These are phyloP conservation scores for Pterocles burchelli DNA, from an alignment of 2,113 vertebrate species.

Conservation along the genomic window DNA sequence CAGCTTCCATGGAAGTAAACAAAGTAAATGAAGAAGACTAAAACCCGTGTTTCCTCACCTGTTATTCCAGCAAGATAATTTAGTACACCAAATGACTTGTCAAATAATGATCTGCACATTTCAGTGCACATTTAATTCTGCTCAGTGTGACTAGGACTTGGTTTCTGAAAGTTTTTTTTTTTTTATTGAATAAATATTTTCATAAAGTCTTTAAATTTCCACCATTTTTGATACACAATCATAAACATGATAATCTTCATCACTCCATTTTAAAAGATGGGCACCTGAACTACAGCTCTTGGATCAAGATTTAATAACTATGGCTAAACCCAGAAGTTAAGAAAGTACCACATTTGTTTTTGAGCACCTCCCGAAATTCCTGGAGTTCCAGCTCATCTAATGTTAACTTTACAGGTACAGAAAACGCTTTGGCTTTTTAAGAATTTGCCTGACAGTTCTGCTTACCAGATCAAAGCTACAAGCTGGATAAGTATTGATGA, in stretches of 20 bases:
- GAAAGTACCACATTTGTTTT: not conserved
- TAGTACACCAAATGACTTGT: not conserved
- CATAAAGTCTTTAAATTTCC: not conserved
- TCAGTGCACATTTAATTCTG: not conserved
- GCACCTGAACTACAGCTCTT: not conserved
- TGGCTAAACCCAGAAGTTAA: not conserved
- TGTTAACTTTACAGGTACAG: not conserved
- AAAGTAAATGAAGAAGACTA: not conserved
- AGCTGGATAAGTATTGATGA: not conserved
- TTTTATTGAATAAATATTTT: constrained; percentile 17
- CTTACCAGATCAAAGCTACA: not conserved
- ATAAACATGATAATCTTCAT: not conserved
- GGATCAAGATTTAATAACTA: not conserved
- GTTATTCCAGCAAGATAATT: not conserved
- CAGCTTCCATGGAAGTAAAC: not conserved
- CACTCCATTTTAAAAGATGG: not conserved
- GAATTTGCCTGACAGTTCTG: not conserved
- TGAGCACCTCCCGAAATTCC: not conserved
- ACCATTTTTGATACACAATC: not conserved
- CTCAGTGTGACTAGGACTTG: not conserved
- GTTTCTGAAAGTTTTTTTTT: not conserved
- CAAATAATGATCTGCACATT: not conserved
- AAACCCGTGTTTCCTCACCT: not conserved
- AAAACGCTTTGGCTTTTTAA: not conserved
- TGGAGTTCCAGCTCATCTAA: not conserved